phyloP scores from a whole-genome alignment of 1,140 invertebrate species.

The Sesamia nonagrioides region DNA sequence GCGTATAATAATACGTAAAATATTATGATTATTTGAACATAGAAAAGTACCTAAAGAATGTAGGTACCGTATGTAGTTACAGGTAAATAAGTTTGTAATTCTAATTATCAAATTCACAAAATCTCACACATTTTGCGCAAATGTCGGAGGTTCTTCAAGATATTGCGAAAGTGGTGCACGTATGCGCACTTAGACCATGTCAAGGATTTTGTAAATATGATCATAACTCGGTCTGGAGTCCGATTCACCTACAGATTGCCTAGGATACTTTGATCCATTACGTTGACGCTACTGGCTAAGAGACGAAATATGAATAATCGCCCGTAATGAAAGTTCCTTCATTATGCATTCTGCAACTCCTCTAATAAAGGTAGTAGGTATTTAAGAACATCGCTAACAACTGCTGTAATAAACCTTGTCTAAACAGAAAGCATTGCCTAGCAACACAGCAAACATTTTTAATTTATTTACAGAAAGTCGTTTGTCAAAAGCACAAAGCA shows the following conservation, averaged over 20 bases:
- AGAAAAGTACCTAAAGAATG: too few relatives aligned
- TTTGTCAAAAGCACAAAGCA: neutral
- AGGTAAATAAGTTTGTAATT: too few relatives aligned
- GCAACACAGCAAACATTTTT: neutral
- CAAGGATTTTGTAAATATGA: neutral
- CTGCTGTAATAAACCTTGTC: neutral
- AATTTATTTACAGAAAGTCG: neutral
- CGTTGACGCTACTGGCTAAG: too few relatives aligned
- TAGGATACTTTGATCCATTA: too few relatives aligned
- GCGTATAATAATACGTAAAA: too few relatives aligned
- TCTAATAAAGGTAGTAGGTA: too few relatives aligned
- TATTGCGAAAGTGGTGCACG: neutral
- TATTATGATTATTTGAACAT: too few relatives aligned
- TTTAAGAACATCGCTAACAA: too few relatives aligned
- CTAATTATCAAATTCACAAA: neutral
- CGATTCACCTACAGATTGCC: neutral
- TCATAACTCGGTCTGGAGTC: neutral
- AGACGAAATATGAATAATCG: too few relatives aligned
- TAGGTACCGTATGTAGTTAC: too few relatives aligned
- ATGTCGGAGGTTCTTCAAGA: neutral
- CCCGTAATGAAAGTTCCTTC: too few relatives aligned
- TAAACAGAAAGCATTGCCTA: neutral
- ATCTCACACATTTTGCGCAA: conserved; percentile 13
- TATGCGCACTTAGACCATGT: neutral
- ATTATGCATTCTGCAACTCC: too few relatives aligned